These are phyloP conservation scores for Bathynomus jamesi DNA, from an alignment of 1,140 invertebrate species.

Conservation along the genomic window DNA sequence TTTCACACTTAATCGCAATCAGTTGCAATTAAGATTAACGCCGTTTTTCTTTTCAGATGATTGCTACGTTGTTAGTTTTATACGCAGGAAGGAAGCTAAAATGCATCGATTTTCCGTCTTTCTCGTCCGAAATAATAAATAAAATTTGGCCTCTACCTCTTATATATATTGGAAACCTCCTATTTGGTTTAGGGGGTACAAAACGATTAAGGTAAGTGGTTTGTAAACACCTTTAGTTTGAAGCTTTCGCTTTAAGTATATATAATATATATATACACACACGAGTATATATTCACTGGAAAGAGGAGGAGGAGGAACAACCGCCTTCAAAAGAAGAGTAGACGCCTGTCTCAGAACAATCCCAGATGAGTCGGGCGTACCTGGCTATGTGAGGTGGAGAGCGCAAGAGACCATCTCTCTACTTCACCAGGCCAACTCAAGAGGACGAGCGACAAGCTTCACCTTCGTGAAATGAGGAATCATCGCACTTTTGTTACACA, in stretches of 20 bases:
- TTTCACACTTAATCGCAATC: no score
- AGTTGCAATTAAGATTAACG: no score
- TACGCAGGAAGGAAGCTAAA: conserved; percentile 60
- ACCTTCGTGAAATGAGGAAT: no score
- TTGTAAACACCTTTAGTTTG: background rate
- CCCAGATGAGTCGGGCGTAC: no score
- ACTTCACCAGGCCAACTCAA: no score
- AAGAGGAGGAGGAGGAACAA: background rate
- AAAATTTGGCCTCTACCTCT: conserved; percentile 93
- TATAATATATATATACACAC: background rate
- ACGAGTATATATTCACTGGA: background rate
- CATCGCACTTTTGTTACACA: no score
- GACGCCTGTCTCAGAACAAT: background rate
- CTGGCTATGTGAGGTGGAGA: no score
- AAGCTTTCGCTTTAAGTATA: background rate
- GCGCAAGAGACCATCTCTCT: no score
- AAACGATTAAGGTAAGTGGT: conserved; percentile 58
- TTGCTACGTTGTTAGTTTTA: conserved; percentile 77
- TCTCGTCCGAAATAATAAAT: conserved; percentile 44
- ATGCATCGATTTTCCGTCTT: conserved; percentile 67
- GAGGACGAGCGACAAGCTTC: no score
- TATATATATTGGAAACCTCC: conserved; percentile 89
- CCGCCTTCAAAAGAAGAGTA: background rate
- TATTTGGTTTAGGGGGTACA: conserved; percentile 94
- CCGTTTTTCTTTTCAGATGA: conserved; percentile 57